Conservation (phyloP, 2,888 invertebrate species). For the Stegophylla sp. region DNA sequence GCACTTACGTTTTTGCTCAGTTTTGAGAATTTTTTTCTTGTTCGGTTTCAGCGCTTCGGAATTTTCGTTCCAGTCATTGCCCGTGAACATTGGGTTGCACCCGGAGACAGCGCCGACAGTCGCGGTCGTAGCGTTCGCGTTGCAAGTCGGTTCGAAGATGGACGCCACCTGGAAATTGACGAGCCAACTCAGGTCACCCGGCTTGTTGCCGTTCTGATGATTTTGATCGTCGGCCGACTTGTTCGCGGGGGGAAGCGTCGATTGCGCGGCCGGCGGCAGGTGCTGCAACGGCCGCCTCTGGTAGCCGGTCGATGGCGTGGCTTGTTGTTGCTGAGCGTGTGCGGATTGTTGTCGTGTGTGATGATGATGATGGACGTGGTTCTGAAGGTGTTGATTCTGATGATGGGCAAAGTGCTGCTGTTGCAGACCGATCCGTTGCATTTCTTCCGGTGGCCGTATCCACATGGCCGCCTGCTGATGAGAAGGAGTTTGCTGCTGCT, state of each 20-base stretch:
- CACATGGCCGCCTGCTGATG: conserved; percentile 16
- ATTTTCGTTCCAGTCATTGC: conserved; percentile 4
- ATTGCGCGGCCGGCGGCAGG: conserved; percentile 24
- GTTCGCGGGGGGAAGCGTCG: conserved; percentile 1
- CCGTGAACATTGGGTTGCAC: neutral
- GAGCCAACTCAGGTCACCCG: conserved; percentile 62
- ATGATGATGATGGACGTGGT: neutral
- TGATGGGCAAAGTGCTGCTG: neutral
- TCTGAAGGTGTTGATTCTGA: neutral
- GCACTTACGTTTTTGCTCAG: conserved; percentile 44
- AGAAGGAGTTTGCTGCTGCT: neutral
- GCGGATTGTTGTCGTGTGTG: neutral
- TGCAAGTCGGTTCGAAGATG: conserved; percentile 61
- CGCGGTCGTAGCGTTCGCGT: conserved; percentile 14
- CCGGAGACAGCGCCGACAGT: neutral
- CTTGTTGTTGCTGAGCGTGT: neutral
- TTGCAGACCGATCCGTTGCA: neutral
- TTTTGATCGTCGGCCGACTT: neutral
- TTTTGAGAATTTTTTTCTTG: conserved; percentile 22
- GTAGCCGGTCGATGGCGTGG: conserved; percentile 14
- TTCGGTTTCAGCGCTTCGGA: conserved; percentile 6
- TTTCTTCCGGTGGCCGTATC: neutral
- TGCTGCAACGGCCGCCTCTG: conserved; percentile 41
- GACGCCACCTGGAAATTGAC: conserved; percentile 63
- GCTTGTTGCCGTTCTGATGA: conserved; percentile 25